Percentiles rank a stretch among this genome's conserved stretches.
phyloP scores from a whole-genome alignment of 2,113 vertebrate genomes.

The Petromus typicus region DNA sequence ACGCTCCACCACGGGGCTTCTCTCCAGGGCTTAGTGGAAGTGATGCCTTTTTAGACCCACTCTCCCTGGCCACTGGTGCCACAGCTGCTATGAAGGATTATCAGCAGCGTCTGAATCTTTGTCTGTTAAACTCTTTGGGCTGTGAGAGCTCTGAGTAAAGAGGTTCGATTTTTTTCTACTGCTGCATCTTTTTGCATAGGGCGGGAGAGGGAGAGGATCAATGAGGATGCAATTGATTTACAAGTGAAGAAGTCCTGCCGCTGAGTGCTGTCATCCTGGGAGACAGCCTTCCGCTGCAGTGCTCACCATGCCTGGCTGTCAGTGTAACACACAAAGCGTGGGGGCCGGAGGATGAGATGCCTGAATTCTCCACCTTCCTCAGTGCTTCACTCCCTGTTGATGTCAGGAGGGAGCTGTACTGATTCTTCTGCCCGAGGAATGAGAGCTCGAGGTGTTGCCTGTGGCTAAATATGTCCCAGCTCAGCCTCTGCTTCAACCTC shows the following conservation, averaged over 20 bases:
- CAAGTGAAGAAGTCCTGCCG: background rate
- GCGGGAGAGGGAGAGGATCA: background rate
- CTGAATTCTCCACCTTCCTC: background rate
- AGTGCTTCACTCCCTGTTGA: background rate
- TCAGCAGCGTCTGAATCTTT: background rate
- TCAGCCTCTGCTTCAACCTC: conserved; percentile 55
- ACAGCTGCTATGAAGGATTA: rapidly evolving
- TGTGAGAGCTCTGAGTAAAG: background rate
- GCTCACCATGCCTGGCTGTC: background rate
- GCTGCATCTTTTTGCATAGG: background rate
- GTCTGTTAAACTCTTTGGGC: background rate
- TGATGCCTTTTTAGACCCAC: background rate
- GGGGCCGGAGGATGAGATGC: background rate
- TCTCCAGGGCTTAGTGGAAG: background rate
- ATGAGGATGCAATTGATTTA: background rate
- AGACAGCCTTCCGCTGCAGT: background rate
- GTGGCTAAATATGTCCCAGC: conserved; percentile 56
- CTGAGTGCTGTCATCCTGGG: background rate
- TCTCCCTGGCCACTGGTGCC: background rate
- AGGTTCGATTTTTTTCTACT: background rate
- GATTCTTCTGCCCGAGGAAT: conserved; percentile 21
- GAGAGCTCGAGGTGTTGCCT: background rate
- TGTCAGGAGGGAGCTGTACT: conserved; percentile 52
- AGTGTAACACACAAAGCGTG: background rate
- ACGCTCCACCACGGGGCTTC: background rate